Percentiles rank a stretch among this genome's conserved stretches.
phyloP scores from a whole-genome alignment of 2,113 vertebrate genomes.

The Tragelaphus imberbis region DNA sequence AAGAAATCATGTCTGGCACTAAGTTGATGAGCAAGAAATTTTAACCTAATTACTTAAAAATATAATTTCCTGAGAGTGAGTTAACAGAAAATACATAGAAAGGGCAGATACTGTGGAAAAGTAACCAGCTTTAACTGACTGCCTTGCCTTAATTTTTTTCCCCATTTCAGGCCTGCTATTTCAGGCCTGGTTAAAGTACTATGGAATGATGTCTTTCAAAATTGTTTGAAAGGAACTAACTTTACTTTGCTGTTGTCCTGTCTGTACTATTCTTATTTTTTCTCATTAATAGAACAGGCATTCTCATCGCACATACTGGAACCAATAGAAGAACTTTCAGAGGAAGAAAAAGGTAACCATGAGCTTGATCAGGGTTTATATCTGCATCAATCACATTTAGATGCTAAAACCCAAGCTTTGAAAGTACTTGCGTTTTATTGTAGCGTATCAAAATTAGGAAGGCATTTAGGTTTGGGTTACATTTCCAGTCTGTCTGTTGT shows the following conservation, averaged over 20 bases:
- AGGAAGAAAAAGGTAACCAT: constrained; percentile 95
- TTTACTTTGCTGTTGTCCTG: constrained; percentile 73
- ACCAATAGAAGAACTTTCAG: constrained; percentile 95
- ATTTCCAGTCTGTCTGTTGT: background rate
- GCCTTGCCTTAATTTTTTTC: background rate
- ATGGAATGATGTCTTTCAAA: background rate
- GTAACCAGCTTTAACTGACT: background rate
- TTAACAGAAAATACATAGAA: background rate
- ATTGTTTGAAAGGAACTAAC: constrained; percentile 30
- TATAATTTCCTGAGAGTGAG: background rate
- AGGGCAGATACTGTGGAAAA: background rate
- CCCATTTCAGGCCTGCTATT: background rate
- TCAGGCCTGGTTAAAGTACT: background rate
- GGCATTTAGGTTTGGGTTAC: background rate
- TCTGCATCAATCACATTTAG: background rate
- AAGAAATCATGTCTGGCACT: background rate
- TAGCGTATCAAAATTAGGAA: constrained; percentile 34
- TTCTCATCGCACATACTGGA: constrained; percentile 88
- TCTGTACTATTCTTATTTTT: constrained; percentile 79
- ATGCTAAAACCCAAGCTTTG: background rate
- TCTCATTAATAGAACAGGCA: constrained; percentile 86
- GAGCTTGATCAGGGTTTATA: constrained; percentile 14
- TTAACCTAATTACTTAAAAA: background rate
- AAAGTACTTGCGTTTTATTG: background rate
- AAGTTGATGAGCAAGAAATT: background rate